Conservation (phyloP, 1,140 invertebrate genomes). For the Lepidurus packardi region DNA sequence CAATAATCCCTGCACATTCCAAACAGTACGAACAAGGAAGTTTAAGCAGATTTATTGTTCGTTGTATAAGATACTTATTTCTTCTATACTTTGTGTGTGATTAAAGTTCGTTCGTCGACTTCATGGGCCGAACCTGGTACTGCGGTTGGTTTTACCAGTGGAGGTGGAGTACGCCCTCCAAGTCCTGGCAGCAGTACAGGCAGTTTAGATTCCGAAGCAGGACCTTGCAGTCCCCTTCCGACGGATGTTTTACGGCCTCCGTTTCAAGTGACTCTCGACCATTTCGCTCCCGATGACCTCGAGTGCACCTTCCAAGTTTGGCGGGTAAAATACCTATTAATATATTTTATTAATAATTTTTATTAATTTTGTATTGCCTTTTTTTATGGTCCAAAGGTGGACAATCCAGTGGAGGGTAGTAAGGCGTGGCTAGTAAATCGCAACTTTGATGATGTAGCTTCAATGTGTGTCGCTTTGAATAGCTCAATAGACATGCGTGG, state of each 20-base stretch:
- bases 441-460: neutral
- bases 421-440: constrained; percentile 1
- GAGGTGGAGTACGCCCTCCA: neutral
- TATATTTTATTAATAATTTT: neutral
- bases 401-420: constrained; percentile 4
- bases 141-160: neutral
- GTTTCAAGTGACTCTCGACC: neutral
- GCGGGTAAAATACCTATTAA: neutral
- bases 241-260: neutral
- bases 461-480: neutral
- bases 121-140: neutral
- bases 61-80: too few species aligned
- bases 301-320: neutral
- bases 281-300: neutral
- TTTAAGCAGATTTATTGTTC: too few species aligned
- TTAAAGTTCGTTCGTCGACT: neutral
- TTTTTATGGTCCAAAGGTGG: neutral
- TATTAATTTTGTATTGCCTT: neutral
- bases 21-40: too few species aligned
- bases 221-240: neutral
- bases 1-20: too few species aligned
- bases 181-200: neutral
- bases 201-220: neutral
- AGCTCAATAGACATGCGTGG: constrained; percentile 12
- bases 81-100: too few species aligned